These are phyloP conservation scores for Pangasius macronema DNA, from an alignment of 2,797 vertebrate genomes.

Conservation along the genomic window DNA sequence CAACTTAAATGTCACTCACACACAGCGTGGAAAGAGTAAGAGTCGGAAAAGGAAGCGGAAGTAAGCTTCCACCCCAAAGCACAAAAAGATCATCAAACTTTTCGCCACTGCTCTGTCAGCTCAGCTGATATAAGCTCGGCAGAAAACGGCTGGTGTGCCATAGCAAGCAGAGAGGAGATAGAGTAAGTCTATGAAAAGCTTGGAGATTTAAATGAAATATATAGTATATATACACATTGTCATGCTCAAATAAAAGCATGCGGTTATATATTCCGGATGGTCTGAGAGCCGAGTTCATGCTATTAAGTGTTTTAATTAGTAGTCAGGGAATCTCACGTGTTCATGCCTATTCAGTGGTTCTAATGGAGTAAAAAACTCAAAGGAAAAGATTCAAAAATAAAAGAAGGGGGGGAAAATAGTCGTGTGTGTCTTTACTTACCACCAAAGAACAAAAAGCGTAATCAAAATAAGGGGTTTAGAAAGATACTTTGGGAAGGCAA, in stretches of 20 bases:
- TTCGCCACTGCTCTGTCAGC: conserved; percentile 10
- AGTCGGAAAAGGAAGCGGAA: conserved; percentile 46
- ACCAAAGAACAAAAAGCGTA: conserved; percentile 1
- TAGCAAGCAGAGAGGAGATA: conserved; percentile 55
- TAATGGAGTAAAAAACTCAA: neutral
- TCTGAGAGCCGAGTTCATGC: conserved; percentile 49
- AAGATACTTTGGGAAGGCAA: neutral
- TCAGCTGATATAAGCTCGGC: conserved; percentile 25
- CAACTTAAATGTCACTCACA: conserved; percentile 64
- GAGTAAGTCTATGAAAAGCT: conserved; percentile 48
- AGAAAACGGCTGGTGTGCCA: conserved; percentile 32
- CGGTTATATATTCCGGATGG: neutral
- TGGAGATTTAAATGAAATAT: conserved; percentile 18
- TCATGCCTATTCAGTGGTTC: conserved; percentile 5
- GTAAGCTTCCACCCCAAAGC: conserved; percentile 41
- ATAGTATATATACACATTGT: neutral
- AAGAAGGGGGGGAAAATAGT: neutral
- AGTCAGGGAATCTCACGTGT: neutral
- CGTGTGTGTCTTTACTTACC: conserved; percentile 34
- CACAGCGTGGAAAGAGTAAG: conserved; percentile 57
- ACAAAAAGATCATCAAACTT: neutral
- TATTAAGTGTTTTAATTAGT: conserved; percentile 24
- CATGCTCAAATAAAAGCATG: conserved; percentile 28
- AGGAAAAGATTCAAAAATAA: neutral
- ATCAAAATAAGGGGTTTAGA: conserved; percentile 13